Evolutionary conservation across 2,888 invertebrate species (phyloP).

Genomic region (Hofmannophila pseudospretella): DNA sequence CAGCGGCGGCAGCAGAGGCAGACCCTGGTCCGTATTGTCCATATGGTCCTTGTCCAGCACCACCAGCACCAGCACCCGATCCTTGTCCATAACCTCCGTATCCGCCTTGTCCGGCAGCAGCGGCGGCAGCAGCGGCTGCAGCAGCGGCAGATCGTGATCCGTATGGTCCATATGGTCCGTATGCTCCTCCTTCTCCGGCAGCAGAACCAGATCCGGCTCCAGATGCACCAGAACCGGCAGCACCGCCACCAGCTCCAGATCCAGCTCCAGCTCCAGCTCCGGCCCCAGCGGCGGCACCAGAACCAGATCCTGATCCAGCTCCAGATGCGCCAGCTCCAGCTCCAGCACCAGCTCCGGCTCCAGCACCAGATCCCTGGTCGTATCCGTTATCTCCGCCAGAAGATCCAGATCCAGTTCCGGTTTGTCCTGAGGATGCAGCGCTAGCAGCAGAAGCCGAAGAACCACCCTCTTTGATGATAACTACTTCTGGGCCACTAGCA

Average conservation of each 20-base stretch:
- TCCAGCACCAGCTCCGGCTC: neutral
- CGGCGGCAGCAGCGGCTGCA: constrained; percentile 3
- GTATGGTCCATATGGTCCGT: constrained; percentile 4
- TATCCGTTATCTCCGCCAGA: too few species aligned
- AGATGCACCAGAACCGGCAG: too few species aligned
- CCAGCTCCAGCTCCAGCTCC: constrained; percentile 2
- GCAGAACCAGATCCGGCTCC: neutral
- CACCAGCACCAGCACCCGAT: neutral
- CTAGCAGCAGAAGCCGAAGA: constrained; percentile 6
- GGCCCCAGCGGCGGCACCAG: constrained; percentile 7
- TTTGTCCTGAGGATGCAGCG: constrained; percentile 6
- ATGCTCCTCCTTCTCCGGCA: neutral
- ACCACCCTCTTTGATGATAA: constrained; percentile 1
- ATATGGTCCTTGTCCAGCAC: neutral
- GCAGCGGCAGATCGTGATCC: constrained; percentile 1
- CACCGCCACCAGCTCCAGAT: constrained; percentile 6
- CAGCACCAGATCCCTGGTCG: neutral
- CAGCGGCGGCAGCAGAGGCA: constrained; percentile 4
- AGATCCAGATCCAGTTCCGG: neutral
- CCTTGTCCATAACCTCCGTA: too few species aligned
- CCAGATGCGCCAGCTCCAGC: constrained; percentile 1
- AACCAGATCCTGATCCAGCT: constrained; percentile 4
- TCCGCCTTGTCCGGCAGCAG: too few species aligned
- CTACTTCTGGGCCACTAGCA: neutral
- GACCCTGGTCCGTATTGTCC: constrained; percentile 1